Percentiles rank a stretch among this genome's conserved stretches.
Evolutionary conservation across 1,140 invertebrate genomes (phyloP).

Genomic region (Eurosta solidaginis): DNA sequence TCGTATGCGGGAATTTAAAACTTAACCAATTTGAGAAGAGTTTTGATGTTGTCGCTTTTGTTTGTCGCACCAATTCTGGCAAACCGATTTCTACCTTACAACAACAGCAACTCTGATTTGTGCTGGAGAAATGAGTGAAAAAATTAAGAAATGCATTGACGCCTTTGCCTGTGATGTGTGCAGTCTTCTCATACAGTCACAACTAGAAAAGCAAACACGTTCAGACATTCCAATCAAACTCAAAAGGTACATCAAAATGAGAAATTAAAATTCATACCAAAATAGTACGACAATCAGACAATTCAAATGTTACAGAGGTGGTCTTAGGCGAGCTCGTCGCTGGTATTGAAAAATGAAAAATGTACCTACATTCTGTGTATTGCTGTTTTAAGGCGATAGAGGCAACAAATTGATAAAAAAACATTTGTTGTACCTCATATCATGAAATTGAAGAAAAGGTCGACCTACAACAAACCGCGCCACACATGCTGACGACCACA

Average conservation of each 20-base stretch:
- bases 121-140: background rate
- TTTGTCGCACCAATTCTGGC: slow-evolving; percentile 20
- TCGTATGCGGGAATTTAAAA: slow-evolving; percentile 8
- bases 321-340: background rate
- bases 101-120: background rate
- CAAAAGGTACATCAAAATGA: background rate
- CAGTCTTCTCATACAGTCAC: background rate
- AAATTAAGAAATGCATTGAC: background rate
- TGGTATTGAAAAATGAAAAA: no score
- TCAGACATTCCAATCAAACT: slow-evolving; percentile 22
- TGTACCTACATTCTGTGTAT: no score
- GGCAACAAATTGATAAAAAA: no score
- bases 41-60: background rate
- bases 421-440: no score
- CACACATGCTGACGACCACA: no score
- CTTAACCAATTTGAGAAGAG: slow-evolving; percentile 11
- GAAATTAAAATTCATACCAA: background rate
- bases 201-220: background rate
- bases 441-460: no score
- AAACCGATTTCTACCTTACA: background rate
- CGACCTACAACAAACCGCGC: no score
- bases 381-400: no score
- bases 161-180: background rate
- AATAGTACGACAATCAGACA: background rate
- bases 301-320: slow-evolving; percentile 2